Evolutionary conservation across 2,113 vertebrate species (phyloP).

Genomic region (Mirza zaza): DNA sequence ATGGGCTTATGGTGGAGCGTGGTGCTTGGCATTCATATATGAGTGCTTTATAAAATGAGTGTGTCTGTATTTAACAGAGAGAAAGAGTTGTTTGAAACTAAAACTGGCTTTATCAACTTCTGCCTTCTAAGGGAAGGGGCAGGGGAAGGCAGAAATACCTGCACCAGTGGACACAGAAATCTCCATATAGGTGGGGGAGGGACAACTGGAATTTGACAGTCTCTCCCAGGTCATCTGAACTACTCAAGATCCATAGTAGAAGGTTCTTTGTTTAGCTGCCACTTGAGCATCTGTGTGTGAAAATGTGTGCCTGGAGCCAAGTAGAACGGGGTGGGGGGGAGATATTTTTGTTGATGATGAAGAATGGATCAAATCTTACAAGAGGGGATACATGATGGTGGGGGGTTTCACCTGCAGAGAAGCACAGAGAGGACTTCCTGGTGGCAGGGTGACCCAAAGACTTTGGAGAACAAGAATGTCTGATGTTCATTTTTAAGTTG

Average conservation of each 20-base stretch:
- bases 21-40: neutral
- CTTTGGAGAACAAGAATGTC: neutral
- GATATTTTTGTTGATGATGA: neutral
- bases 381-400: neutral
- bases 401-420: neutral
- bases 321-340: neutral
- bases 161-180: neutral
- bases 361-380: neutral
- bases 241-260: neutral
- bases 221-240: neutral
- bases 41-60: neutral
- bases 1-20: neutral
- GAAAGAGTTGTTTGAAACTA: slow-evolving; percentile 44
- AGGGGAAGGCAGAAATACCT: neutral
- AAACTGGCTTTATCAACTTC: neutral
- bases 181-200: neutral
- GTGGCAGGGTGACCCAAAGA: neutral
- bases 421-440: neutral
- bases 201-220: neutral
- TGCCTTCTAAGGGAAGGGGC: slow-evolving; percentile 49
- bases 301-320: neutral
- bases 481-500: neutral
- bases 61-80: neutral
- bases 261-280: neutral
- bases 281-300: neutral